Evolutionary conservation across 2,113 vertebrate genomes (phyloP).

Genomic region (Acrocephalus arundinaceus): DNA sequence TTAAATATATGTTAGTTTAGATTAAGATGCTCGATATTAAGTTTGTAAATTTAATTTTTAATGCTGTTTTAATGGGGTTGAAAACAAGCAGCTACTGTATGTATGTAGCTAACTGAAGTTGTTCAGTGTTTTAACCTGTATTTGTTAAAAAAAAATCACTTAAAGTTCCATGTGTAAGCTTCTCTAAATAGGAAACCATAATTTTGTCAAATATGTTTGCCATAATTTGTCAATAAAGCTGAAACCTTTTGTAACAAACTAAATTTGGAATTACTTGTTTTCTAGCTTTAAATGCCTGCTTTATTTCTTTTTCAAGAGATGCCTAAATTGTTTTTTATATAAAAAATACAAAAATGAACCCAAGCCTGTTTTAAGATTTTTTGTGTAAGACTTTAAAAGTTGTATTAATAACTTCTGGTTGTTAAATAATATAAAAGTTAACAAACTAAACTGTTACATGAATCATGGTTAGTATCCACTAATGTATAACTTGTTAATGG

Average conservation of each 20-base stretch:
- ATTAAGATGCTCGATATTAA: slow-evolving; percentile 87
- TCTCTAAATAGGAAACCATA: slow-evolving; percentile 96
- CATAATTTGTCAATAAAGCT: slow-evolving; percentile 91
- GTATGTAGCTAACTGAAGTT: slow-evolving; percentile 95
- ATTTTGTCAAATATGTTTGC: slow-evolving; percentile 91
- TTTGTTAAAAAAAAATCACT: slow-evolving; percentile 95
- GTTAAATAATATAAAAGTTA: slow-evolving; percentile 93
- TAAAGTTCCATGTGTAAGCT: slow-evolving; percentile 95
- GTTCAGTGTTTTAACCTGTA: slow-evolving; percentile 98
- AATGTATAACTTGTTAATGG: slow-evolving; percentile 93
- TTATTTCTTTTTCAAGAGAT: slow-evolving; percentile 88
- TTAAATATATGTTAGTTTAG: slow-evolving; percentile 87
- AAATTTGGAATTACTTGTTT: slow-evolving; percentile 90
- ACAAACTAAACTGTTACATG: slow-evolving; percentile 89
- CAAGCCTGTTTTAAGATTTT: slow-evolving; percentile 87
- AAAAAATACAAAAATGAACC: slow-evolving; percentile 88
- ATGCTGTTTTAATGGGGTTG: slow-evolving; percentile 88
- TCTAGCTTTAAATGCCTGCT: slow-evolving; percentile 89
- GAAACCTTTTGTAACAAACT: slow-evolving; percentile 89
- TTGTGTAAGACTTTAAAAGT: slow-evolving; percentile 89
- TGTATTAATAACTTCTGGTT: slow-evolving; percentile 91
- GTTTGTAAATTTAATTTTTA: slow-evolving; percentile 92
- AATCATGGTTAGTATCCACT: slow-evolving; percentile 88
- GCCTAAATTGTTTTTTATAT: slow-evolving; percentile 89
- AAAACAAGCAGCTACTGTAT: slow-evolving; percentile 88